These are phyloP conservation scores for Argyrosomus japonicus DNA, from an alignment of 2,113 vertebrate species.

Conservation along the genomic window DNA sequence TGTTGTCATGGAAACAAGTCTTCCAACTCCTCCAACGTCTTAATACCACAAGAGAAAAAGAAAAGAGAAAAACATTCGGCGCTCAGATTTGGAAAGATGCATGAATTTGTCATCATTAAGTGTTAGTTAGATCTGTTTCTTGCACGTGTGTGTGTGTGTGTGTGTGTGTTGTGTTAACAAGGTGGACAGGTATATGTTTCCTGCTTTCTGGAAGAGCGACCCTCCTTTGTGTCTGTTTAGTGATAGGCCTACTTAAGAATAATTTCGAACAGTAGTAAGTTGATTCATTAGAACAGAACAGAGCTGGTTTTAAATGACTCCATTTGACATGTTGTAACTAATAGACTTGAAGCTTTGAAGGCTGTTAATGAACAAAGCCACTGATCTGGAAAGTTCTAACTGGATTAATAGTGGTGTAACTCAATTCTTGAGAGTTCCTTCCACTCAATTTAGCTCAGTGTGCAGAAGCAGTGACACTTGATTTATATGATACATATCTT, in stretches of 20 bases:
- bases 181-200: neutral
- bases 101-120: neutral
- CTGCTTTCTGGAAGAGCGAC: neutral
- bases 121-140: neutral
- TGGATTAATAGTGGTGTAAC: slow-evolving; percentile 71
- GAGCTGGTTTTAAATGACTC: slow-evolving; percentile 72
- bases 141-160: neutral
- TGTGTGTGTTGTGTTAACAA: slow-evolving; percentile 1
- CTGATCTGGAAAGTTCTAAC: slow-evolving; percentile 76
- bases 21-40: slow-evolving; percentile 54
- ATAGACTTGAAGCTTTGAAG: slow-evolving; percentile 71
- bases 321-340: slow-evolving; percentile 71
- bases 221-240: slow-evolving; percentile 29
- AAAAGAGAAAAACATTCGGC: neutral
- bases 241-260: slow-evolving; percentile 50
- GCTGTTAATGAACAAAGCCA: slow-evolving; percentile 76
- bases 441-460: slow-evolving; percentile 70
- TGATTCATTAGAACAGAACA: slow-evolving; percentile 69
- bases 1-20: slow-evolving; percentile 80
- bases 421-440: slow-evolving; percentile 67
- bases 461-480: slow-evolving; percentile 61
- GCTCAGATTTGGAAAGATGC: neutral
- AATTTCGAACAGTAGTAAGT: slow-evolving; percentile 58
- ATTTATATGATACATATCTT: slow-evolving; percentile 68
- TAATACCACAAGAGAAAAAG: slow-evolving; percentile 29